phyloP scores from a whole-genome alignment of 53 echinoderm and acorn worm genomes.

The Holothuria leucospilota region DNA sequence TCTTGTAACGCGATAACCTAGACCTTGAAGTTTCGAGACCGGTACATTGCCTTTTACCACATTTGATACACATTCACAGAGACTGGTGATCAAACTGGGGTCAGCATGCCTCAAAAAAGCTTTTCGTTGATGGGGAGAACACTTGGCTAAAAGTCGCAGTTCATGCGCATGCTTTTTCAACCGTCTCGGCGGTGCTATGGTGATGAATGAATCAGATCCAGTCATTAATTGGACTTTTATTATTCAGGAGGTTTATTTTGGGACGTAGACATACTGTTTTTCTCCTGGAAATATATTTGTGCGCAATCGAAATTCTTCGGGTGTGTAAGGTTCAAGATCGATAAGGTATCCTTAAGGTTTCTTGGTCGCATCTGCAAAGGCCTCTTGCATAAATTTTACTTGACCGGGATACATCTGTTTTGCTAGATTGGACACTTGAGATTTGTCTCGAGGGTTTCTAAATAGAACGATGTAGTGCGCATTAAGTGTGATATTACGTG shows the following conservation, averaged over 20 bases:
- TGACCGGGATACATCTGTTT: too few species aligned
- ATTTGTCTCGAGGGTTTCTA: too few species aligned
- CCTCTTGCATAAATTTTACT: conserved; percentile 72
- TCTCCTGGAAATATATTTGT: conserved; percentile 55
- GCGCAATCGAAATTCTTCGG: conserved; percentile 51
- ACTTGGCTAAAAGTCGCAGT: conserved; percentile 54
- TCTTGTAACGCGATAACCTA: conserved; percentile 56
- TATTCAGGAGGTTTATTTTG: too few species aligned
- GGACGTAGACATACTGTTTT: conserved; percentile 34
- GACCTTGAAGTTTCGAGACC: conserved; percentile 41
- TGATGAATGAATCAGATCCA: too few species aligned
- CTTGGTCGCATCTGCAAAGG: conserved; percentile 53
- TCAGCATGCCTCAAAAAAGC: conserved; percentile 45
- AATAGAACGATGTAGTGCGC: too few species aligned
- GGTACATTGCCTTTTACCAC: conserved; percentile 70
- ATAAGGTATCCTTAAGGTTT: conserved; percentile 58
- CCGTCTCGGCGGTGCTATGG: too few species aligned
- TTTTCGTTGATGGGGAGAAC: conserved; percentile 45
- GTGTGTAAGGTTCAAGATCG: conserved; percentile 55
- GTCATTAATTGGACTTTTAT: too few species aligned
- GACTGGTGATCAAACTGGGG: conserved; percentile 42
- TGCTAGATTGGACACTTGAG: too few species aligned
- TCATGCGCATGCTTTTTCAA: conserved; percentile 46
- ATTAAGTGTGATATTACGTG: too few species aligned
- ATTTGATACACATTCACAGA: conserved; percentile 70